Percentiles rank a stretch among this genome's conserved stretches.
These are phyloP conservation scores for Medauroidea extradentata DNA, from an alignment of 1,140 invertebrate species.

Conservation along the genomic window DNA sequence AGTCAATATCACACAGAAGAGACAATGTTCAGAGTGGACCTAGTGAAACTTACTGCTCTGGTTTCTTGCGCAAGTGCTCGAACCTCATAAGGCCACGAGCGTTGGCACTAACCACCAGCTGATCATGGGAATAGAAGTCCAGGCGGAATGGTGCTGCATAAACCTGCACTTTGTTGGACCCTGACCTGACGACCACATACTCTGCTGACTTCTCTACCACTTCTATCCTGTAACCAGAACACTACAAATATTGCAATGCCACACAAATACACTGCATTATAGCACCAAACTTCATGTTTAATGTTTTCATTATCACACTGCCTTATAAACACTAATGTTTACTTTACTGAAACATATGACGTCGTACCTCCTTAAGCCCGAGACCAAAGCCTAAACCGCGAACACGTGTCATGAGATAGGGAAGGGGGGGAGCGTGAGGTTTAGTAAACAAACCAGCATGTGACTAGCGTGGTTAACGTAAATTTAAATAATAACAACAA, in stretches of 20 bases:
- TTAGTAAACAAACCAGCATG: too few species aligned
- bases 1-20: not conserved
- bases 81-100: constrained; percentile 84
- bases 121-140: constrained; percentile 70
- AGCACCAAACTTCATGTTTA: too few species aligned
- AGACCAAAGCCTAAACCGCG: too few species aligned
- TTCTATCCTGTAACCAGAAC: constrained; percentile 37
- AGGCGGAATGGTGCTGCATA: constrained; percentile 74
- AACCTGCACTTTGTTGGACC: constrained; percentile 66
- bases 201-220: constrained; percentile 49
- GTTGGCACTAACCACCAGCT: constrained; percentile 77
- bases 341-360: too few species aligned
- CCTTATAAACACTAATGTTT: constrained; percentile 5
- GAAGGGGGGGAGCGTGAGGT: too few species aligned
- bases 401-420: too few species aligned
- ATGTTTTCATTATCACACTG: too few species aligned
- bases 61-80: constrained; percentile 80
- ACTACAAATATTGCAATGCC: constrained; percentile 7
- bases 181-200: constrained; percentile 52
- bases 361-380: too few species aligned
- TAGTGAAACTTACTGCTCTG: constrained; percentile 48
- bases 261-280: not conserved
- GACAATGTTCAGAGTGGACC: too few species aligned
- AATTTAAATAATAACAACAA: too few species aligned
- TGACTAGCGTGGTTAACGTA: too few species aligned